Conservation (phyloP, 2,113 vertebrate species). For the Amblyopsis rosae region DNA sequence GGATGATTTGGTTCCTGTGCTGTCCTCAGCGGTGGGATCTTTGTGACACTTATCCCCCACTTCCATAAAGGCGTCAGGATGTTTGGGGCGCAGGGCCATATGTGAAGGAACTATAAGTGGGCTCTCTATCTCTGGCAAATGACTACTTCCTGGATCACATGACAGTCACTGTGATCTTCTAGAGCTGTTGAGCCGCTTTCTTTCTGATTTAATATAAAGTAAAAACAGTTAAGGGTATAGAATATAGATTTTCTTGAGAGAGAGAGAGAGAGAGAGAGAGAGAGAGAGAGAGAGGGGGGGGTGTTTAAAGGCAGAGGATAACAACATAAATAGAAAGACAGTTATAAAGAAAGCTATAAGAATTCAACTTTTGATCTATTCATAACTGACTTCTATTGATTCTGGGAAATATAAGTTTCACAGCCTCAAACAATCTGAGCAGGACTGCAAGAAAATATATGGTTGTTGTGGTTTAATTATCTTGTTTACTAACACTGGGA, state of each 20-base stretch:
- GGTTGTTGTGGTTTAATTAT: too few relatives aligned
- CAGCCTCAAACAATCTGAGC: constrained; percentile 11
- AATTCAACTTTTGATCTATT: constrained; percentile 7
- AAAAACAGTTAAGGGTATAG: background rate
- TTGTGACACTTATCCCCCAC: constrained; percentile 28
- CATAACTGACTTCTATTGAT: constrained; percentile 31
- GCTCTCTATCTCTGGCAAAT: constrained; percentile 40
- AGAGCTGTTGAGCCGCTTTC: constrained; percentile 12
- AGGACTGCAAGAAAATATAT: background rate
- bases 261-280: background rate
- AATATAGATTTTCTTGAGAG: constrained; percentile 25
- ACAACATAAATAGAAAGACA: background rate
- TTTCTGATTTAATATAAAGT: constrained; percentile 36
- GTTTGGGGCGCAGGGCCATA: background rate
- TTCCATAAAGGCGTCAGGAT: constrained; percentile 21
- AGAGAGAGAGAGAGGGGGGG: background rate
- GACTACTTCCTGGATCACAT: constrained; percentile 48
- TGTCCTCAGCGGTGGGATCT: constrained; percentile 47
- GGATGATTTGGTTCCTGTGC: constrained; percentile 54
- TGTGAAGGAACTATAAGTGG: constrained; percentile 38
- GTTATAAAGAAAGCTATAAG: background rate
- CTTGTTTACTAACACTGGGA: too few relatives aligned
- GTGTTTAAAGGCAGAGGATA: too few relatives aligned
- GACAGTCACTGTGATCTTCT: constrained; percentile 37
- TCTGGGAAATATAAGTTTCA: constrained; percentile 17